Evolutionary conservation across 1,140 invertebrate species (phyloP).

Genomic region (Papilio helenus): DNA sequence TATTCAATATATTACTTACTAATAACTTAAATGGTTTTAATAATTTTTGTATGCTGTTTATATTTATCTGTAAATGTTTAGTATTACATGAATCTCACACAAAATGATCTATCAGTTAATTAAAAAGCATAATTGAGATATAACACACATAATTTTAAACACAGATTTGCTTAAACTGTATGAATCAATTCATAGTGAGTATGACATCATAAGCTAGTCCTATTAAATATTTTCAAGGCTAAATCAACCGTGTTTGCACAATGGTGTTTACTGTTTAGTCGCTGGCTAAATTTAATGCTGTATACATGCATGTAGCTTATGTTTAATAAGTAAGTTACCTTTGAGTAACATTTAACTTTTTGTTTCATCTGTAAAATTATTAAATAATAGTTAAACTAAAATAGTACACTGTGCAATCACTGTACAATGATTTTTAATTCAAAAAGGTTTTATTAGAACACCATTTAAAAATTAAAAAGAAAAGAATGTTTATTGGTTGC

Average conservation of each 20-base stretch:
- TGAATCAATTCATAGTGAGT: conserved; percentile 34
- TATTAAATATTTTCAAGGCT: conserved; percentile 55
- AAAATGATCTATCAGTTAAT: conserved; percentile 12
- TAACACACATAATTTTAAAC: neutral
- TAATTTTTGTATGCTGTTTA: neutral
- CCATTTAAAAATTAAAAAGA: conserved; percentile 26
- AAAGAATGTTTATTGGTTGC: conserved; percentile 42
- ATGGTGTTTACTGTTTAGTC: conserved; percentile 36
- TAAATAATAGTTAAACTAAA: conserved; percentile 12
- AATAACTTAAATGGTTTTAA: too few relatives aligned
- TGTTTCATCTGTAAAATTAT: conserved; percentile 63
- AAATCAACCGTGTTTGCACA: conserved; percentile 47
- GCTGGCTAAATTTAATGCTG: conserved; percentile 19
- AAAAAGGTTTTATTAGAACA: conserved; percentile 10
- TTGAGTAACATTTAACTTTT: conserved; percentile 64
- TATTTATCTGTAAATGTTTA: neutral
- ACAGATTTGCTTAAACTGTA: neutral
- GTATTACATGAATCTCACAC: conserved; percentile 8
- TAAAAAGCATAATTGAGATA: conserved; percentile 12
- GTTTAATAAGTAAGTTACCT: conserved; percentile 57
- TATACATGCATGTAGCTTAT: conserved; percentile 27
- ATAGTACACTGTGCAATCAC: neutral
- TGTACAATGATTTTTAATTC: neutral
- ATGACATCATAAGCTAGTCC: conserved; percentile 67
- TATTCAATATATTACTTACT: neutral